These are phyloP conservation scores for Brevimyrus niger DNA, from an alignment of 2,113 vertebrate species.

Conservation along the genomic window DNA sequence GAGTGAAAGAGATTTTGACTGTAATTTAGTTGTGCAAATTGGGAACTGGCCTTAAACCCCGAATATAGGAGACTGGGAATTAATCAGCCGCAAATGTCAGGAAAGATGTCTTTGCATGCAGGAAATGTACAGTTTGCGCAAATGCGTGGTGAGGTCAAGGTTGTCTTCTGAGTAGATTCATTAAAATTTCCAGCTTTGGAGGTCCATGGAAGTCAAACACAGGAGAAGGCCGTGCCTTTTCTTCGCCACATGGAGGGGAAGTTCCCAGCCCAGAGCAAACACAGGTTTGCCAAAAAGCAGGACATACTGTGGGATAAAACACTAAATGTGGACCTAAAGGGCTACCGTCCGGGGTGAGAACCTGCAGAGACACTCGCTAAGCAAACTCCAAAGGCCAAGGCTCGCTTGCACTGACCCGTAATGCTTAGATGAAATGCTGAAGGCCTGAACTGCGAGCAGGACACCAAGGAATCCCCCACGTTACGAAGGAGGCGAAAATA, in stretches of 20 bases:
- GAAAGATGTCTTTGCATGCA: background rate
- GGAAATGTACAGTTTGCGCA: background rate
- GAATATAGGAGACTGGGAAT: background rate
- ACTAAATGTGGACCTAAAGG: background rate
- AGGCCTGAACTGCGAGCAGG: background rate
- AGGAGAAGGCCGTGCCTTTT: background rate
- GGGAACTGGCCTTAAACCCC: background rate
- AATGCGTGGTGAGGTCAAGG: background rate
- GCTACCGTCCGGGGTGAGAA: background rate
- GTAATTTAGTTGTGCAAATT: constrained; percentile 5
- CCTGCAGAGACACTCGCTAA: background rate
- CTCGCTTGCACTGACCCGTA: background rate
- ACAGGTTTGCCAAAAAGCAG: background rate
- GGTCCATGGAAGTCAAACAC: background rate
- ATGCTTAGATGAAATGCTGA: background rate
- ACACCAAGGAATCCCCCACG: background rate
- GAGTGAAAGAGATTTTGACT: background rate
- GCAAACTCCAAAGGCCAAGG: background rate
- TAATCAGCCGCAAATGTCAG: background rate
- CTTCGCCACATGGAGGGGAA: background rate
- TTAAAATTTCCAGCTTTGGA: background rate
- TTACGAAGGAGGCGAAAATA: background rate
- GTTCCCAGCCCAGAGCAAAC: background rate
- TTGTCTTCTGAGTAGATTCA: background rate
- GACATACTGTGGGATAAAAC: background rate